Conservation (phyloP, 2,888 invertebrate genomes). For the Drosophila affinis region DNA sequence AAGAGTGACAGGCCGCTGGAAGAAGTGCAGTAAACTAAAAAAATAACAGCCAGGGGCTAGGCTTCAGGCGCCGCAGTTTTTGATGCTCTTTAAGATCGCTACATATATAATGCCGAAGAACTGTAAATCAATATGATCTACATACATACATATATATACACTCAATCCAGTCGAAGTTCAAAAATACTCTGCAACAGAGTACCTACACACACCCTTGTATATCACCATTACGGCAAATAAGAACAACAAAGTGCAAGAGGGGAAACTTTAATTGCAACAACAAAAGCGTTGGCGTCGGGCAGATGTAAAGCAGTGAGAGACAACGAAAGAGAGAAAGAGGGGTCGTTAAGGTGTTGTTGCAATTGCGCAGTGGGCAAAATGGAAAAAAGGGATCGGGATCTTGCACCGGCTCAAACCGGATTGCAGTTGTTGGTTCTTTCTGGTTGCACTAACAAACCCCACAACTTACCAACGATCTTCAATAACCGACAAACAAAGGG, state of each 20-base stretch:
- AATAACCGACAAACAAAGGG: constrained; percentile 7
- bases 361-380: constrained; percentile 47
- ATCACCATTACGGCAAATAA: constrained; percentile 46
- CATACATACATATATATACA: neutral
- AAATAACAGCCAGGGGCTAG: constrained; percentile 6
- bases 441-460: neutral
- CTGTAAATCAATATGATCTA: constrained; percentile 14
- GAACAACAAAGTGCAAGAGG: constrained; percentile 43
- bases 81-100: neutral
- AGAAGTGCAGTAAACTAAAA: constrained; percentile 20
- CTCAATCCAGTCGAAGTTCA: neutral
- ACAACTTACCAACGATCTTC: constrained; percentile 49
- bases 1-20: constrained; percentile 53
- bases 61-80: neutral
- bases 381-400: constrained; percentile 54
- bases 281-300: constrained; percentile 5
- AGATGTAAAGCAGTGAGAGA: neutral
- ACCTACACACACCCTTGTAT: neutral
- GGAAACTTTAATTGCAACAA: constrained; percentile 19
- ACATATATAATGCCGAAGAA: neutral
- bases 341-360: constrained; percentile 47
- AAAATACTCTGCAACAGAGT: neutral
- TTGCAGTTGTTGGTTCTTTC: constrained; percentile 10
- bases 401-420: constrained; percentile 46
- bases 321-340: constrained; percentile 26